These are phyloP conservation scores for Strix aluco DNA, from an alignment of 2,113 vertebrate species.

Conservation along the genomic window DNA sequence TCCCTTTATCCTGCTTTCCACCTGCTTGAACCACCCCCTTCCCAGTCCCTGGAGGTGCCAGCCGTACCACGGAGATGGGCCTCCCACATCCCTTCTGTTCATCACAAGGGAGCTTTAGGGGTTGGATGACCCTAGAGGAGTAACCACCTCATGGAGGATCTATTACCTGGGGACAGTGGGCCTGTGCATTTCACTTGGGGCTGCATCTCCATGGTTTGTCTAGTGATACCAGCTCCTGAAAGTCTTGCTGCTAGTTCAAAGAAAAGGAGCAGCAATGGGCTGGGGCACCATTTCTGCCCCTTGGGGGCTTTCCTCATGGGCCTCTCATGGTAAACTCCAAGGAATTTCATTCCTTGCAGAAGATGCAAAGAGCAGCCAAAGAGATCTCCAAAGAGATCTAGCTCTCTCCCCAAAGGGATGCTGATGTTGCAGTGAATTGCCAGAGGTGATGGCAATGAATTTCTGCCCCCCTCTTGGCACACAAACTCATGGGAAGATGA, in stretches of 20 bases:
- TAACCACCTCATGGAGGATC: not conserved
- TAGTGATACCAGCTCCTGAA: not conserved
- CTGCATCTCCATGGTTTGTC: not conserved
- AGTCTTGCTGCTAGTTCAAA: not conserved
- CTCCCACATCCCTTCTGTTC: not conserved
- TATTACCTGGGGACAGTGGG: not conserved
- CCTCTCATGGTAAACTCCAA: not conserved
- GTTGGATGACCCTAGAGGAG: not conserved
- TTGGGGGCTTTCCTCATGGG: accelerated
- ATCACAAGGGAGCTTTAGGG: not conserved
- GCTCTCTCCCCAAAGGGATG: not conserved
- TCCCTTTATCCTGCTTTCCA: not conserved
- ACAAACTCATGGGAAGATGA: not conserved
- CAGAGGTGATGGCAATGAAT: not conserved
- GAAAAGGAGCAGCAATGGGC: not conserved
- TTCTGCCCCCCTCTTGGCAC: not conserved
- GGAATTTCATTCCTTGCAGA: not conserved
- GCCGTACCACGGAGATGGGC: not conserved
- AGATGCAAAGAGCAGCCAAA: not conserved
- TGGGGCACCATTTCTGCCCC: not conserved
- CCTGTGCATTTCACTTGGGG: not conserved
- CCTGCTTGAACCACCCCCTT: not conserved
- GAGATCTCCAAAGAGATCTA: not conserved
- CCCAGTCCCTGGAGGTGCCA: not conserved
- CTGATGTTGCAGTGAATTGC: not conserved